A percentile compares a stretch with the other conserved stretches of the same genome.
phyloP scores from a whole-genome alignment of 2,113 vertebrate species.

The Eonycteris spelaea region DNA sequence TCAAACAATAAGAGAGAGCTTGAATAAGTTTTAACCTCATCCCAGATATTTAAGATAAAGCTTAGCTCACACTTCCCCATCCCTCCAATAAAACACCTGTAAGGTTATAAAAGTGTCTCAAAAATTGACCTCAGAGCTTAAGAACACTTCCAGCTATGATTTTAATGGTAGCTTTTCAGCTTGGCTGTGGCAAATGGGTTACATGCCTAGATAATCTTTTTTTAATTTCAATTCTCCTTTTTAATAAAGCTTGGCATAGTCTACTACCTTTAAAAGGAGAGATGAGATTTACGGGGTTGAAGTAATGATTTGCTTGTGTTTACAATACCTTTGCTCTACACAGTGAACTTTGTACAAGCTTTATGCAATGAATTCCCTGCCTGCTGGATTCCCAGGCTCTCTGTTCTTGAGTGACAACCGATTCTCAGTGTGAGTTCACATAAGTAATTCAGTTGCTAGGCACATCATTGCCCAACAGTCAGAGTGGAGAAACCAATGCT shows the following conservation, averaged over 20 bases:
- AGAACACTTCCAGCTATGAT: neutral
- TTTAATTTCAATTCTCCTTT: neutral
- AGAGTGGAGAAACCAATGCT: neutral
- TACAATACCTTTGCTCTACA: neutral
- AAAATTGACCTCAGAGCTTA: too few species aligned
- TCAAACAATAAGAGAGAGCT: neutral
- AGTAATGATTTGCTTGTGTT: too few species aligned
- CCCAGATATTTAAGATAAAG: neutral
- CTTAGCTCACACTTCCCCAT: neutral
- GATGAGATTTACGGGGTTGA: accelerated
- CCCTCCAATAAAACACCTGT: neutral
- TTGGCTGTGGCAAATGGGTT: accelerated
- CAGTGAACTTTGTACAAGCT: neutral
- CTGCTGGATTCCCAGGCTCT: too few species aligned
- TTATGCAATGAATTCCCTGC: accelerated
- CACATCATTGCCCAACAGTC: neutral
- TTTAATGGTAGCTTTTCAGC: accelerated
- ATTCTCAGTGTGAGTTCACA: neutral
- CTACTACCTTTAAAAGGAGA: neutral
- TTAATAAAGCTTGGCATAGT: neutral
- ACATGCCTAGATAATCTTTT: neutral
- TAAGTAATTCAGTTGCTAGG: neutral
- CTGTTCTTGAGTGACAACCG: neutral
- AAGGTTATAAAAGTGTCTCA: neutral
- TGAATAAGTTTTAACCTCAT: neutral